Base-by-base conservation (phyloP, 1,140 invertebrate species). In the Apis dorsata region DNA sequence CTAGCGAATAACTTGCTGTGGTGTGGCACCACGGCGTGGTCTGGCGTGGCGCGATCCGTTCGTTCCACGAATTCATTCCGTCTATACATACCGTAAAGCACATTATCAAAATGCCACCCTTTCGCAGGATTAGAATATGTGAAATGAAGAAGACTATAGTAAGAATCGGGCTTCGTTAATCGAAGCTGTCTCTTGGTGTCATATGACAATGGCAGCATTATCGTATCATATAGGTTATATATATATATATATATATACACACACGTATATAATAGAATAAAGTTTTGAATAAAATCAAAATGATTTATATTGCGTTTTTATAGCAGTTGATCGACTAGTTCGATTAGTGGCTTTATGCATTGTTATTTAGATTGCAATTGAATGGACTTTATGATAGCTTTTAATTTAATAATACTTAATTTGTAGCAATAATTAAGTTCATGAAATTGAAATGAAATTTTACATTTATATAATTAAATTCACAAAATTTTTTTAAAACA, bases 1-100 rank as follows among this genome's bases (percentile, higher is more conserved):
- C 89, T 91, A 85, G 89, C 86, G 87, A 88, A 90, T 90, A 89
- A 85, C 84, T 90, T 65, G 81, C 59, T 63, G 69, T 63, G 66
- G 75, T 51, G 74, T 82, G 80, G 79, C 71, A 49, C 60, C 13
- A 0, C 15, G 60, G 66, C 34, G 72, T 76, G 81, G 81, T 78
- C 57, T 63, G 74, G 66, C 28, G 74, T 76, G 75, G 12, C 82
- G 70, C 78, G 82, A 73, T 68, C 82, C 82, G 62, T n/a, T 84
- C 82, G 77, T 84, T 84, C 77, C 82, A 60, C 21, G 70, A 84
- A 84, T 84, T 80, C 82, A 57, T 79, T 79, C 53, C 44, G n/a
- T 53, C 12, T 15, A 24, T 15, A 59, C 34, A 55, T 79, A 66
- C 28, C 2, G 15, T 63, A 15, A n/a, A 13, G 13, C 21, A 13